Conservation (phyloP, 1,140 invertebrate genomes). For the fruit fly (Drosophila melanogaster) region Release_6_plus_ISO1_MT NT_033777.3:13486501-13487000, state of each 20-base stretch:
- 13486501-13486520: conserved; percentile 83
- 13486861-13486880: conserved; percentile 81
- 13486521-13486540: conserved; percentile 62
- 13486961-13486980: conserved; percentile 40
- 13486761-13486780: conserved; percentile 63
- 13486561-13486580: conserved; percentile 33
- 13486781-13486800: conserved; percentile 50
- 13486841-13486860: conserved; percentile 63
- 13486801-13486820: conserved; percentile 25
- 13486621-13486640: conserved; percentile 10
- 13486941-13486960: not conserved
- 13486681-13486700: conserved; percentile 13
- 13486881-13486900: conserved; percentile 78
- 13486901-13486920: conserved; percentile 76
- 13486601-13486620: conserved; percentile 8
- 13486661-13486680: not conserved
- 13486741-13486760: conserved; percentile 27
- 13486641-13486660: not conserved
- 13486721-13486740: conserved; percentile 32
- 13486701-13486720: conserved; percentile 42
- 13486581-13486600: conserved; percentile 51
- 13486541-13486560: conserved; percentile 22
- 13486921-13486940: conserved; percentile 5
- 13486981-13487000: conserved; percentile 74
- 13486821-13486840: conserved; percentile 2